These are phyloP conservation scores for Didymodactylos carnosus DNA, from an alignment of 2,888 invertebrate species.

Conservation along the genomic window DNA sequence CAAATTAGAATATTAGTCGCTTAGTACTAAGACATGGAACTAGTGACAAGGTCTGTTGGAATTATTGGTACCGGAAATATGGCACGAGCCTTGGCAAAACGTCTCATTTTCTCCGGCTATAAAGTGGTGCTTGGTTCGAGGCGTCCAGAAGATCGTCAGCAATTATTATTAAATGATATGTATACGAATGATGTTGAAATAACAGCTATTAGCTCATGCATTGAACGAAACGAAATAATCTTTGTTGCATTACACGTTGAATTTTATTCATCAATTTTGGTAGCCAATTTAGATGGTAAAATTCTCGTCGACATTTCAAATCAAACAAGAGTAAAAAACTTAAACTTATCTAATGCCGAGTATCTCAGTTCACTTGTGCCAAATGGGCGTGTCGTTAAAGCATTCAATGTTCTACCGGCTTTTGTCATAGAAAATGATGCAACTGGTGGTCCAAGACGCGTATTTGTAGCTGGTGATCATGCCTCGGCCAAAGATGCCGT, in stretches of 20 bases:
- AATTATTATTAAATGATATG: too few species aligned
- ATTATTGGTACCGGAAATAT: constrained; percentile 26
- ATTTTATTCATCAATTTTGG: constrained; percentile 19
- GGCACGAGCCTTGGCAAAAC: constrained; percentile 21
- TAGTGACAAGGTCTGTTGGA: constrained; percentile 18
- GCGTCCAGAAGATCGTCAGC: constrained; percentile 17
- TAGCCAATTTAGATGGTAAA: constrained; percentile 20
- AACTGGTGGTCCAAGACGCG: constrained; percentile 18
- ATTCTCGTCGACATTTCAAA: constrained; percentile 24
- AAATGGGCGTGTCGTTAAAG: constrained; percentile 21
- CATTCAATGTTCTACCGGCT: constrained; percentile 25
- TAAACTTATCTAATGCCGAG: constrained; percentile 21
- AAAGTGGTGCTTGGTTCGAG: constrained; percentile 24
- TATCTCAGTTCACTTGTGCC: constrained; percentile 19
- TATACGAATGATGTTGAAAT: constrained; percentile 19
- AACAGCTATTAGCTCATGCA: constrained; percentile 18
- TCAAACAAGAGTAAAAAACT: constrained; percentile 17
- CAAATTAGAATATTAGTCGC: too few species aligned
- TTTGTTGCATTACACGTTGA: constrained; percentile 22
- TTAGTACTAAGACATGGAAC: too few species aligned
- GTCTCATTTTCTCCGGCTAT: constrained; percentile 22
- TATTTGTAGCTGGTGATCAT: constrained; percentile 22
- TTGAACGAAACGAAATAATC: constrained; percentile 18
- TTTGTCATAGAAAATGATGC: constrained; percentile 21
- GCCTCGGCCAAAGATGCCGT: constrained; percentile 18